Evolutionary conservation across 2,888 invertebrate genomes (phyloP).

Genomic region (Caenorhabditis imperialis): DNA sequence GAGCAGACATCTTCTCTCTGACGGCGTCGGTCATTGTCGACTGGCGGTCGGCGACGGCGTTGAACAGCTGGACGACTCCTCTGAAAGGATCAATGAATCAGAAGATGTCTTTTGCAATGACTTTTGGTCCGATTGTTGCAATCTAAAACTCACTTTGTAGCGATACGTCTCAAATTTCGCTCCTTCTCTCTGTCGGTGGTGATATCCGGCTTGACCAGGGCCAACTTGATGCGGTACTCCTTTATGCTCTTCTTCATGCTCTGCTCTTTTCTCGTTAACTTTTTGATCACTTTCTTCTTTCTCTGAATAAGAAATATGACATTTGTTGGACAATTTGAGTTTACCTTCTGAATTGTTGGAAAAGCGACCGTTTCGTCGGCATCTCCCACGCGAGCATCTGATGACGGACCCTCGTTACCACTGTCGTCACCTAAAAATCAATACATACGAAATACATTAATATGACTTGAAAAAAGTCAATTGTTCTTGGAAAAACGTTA

Average conservation of each 20-base stretch:
- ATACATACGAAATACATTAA: background rate
- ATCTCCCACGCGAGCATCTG: constrained; percentile 1
- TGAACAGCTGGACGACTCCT: constrained; percentile 76
- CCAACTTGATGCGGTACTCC: constrained; percentile 40
- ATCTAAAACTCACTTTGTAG: constrained; percentile 65
- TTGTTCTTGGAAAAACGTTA: background rate
- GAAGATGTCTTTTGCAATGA: background rate
- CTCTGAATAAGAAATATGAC: constrained; percentile 2
- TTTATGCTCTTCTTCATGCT: constrained; percentile 53
- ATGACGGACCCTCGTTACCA: constrained; percentile 35
- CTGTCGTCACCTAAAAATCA: constrained; percentile 14
- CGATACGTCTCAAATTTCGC: constrained; percentile 66
- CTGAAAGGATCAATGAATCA: constrained; percentile 47
- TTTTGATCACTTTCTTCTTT: constrained; percentile 46
- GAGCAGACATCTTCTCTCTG: constrained; percentile 53
- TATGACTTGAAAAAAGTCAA: background rate
- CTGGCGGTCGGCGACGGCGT: constrained; percentile 75
- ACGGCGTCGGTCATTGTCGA: constrained; percentile 57
- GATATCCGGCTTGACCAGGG: constrained; percentile 69
- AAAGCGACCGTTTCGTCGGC: constrained; percentile 42
- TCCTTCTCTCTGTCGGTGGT: constrained; percentile 71
- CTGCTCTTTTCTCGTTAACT: constrained; percentile 52
- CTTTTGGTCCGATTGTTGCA: constrained; percentile 1
- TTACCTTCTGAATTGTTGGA: constrained; percentile 30
- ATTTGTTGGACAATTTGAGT: background rate